Percentiles rank a stretch among this genome's conserved stretches.
Conservation (phyloP, 2,113 vertebrate genomes). For the Embiotoca jacksoni region DNA sequence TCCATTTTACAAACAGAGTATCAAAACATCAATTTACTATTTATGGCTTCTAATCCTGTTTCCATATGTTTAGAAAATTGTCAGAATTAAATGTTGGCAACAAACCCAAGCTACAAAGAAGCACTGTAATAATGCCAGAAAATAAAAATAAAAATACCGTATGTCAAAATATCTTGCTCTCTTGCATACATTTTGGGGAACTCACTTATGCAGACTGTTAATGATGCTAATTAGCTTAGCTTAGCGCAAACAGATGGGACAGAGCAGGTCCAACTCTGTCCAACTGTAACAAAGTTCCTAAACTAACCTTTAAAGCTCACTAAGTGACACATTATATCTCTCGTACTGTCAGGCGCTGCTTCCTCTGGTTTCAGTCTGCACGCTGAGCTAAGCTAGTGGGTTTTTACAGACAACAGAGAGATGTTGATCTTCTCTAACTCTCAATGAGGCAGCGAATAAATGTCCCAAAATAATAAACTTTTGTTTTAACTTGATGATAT, state of each 20-base stretch:
- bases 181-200: neutral
- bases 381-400: neutral
- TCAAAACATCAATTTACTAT: conserved; percentile 1
- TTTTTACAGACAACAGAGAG: too few species aligned
- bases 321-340: neutral
- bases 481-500: neutral
- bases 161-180: neutral
- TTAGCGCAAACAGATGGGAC: neutral
- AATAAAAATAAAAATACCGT: too few species aligned
- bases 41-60: neutral
- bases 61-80: neutral
- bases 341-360: neutral
- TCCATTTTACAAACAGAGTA: conserved; percentile 7
- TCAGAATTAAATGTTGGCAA: neutral
- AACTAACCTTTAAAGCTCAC: neutral
- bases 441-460: too few species aligned
- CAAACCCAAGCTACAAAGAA: too few species aligned
- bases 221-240: conserved; percentile 12
- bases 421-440: too few species aligned
- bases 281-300: neutral
- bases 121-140: too few species aligned
- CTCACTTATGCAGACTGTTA: neutral
- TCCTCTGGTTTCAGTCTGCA: too few species aligned
- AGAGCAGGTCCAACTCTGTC: neutral
- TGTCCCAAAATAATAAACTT: too few species aligned